Evolutionary conservation across 1,140 invertebrate species (phyloP).

Genomic region (Euwallacea similis): DNA sequence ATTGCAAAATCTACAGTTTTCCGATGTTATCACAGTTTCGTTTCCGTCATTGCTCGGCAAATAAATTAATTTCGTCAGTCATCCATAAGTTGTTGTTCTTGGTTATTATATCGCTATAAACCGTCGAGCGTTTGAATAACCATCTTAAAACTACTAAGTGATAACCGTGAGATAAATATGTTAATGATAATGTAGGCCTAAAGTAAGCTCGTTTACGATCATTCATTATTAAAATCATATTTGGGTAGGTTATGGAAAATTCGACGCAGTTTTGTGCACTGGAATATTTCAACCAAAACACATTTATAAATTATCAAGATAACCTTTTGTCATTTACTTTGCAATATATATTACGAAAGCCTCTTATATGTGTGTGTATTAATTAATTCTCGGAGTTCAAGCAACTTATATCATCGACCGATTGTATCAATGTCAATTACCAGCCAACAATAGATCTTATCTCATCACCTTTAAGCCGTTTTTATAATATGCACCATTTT

Average conservation of each 20-base stretch:
- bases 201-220: neutral
- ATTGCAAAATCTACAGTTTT: neutral
- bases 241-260: slow-evolving; percentile 18
- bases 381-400: slow-evolving; percentile 5
- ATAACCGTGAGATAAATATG: too few species aligned
- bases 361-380: neutral
- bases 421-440: slow-evolving; percentile 3
- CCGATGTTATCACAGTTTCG: neutral
- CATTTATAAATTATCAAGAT: slow-evolving; percentile 15
- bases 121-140: too few species aligned
- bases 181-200: too few species aligned
- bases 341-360: slow-evolving; percentile 1
- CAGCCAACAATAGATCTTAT: neutral
- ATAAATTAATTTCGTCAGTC: too few species aligned
- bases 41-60: neutral
- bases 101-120: too few species aligned
- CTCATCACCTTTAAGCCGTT: too few species aligned
- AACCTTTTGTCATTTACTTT: slow-evolving; percentile 23
- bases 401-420: slow-evolving; percentile 8
- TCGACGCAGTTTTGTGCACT: slow-evolving; percentile 6
- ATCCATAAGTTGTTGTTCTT: too few species aligned
- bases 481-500: too few species aligned
- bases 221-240: neutral
- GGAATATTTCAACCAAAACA: neutral
- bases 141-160: too few species aligned